Percentiles rank a stretch among this genome's conserved stretches.
phyloP scores from a whole-genome alignment of 2,888 invertebrate species.

The Meliscaeva auricollis region DNA sequence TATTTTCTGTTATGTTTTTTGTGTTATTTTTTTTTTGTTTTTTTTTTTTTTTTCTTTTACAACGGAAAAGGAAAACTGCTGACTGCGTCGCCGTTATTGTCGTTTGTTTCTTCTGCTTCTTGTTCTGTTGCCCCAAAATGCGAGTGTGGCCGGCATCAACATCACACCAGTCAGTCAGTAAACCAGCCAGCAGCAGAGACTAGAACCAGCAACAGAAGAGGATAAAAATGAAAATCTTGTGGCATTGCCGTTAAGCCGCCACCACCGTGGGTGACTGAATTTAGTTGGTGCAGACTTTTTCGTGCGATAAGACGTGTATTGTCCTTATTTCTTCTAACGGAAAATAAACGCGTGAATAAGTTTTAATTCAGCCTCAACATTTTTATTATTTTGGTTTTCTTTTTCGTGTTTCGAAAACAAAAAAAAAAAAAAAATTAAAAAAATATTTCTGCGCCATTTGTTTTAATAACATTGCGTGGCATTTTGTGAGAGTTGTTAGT shows the following conservation, averaged over 20 bases:
- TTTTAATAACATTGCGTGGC: neutral
- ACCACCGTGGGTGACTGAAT: constrained; percentile 76
- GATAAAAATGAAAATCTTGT: constrained; percentile 75
- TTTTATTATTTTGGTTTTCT: constrained; percentile 1
- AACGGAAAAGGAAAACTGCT: constrained; percentile 55
- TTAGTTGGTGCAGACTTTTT: constrained; percentile 77
- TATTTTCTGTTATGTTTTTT: constrained; percentile 8
- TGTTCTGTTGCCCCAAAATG: constrained; percentile 33
- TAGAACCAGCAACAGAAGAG: constrained; percentile 11
- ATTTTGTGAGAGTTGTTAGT: constrained; percentile 6
- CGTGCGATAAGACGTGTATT: constrained; percentile 75
- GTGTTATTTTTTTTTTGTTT: neutral
- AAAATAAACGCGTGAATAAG: constrained; percentile 58
- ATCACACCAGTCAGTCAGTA: neutral
- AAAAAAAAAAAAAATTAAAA: neutral
- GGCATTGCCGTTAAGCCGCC: constrained; percentile 71
- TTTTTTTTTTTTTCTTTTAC: constrained; percentile 38
- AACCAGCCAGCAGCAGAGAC: constrained; percentile 14
- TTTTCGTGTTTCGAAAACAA: neutral
- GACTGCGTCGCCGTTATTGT: constrained; percentile 60
- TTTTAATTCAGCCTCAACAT: constrained; percentile 4
- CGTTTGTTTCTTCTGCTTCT: constrained; percentile 44
- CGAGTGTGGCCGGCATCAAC: constrained; percentile 63
- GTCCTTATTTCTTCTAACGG: constrained; percentile 44
- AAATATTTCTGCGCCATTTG: neutral